A percentile compares a stretch with the other conserved stretches of the same genome.
These are phyloP conservation scores for Agrochola circellaris DNA, from an alignment of 2,888 invertebrate species.

Conservation along the genomic window DNA sequence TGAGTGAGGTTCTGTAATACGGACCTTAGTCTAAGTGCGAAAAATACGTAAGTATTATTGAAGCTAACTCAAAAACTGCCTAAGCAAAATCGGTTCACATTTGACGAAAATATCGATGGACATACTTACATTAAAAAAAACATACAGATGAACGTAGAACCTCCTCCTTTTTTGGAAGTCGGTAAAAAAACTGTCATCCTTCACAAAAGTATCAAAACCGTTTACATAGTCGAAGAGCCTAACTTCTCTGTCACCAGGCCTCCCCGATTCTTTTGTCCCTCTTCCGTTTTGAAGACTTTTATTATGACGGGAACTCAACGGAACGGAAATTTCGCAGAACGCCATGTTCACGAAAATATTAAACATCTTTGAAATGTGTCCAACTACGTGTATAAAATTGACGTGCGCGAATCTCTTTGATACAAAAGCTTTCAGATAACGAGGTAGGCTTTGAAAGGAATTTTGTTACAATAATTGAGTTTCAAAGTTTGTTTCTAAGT, in stretches of 20 bases:
- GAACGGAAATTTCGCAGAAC: constrained; percentile 52
- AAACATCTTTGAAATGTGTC: constrained; percentile 49
- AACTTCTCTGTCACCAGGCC: constrained; percentile 22
- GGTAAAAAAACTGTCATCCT: not conserved
- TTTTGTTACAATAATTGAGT: constrained; percentile 51
- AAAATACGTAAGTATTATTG: too few species aligned
- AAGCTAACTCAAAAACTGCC: too few species aligned
- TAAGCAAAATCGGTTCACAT: too few species aligned
- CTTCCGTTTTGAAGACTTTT: constrained; percentile 50
- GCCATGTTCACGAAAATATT: constrained; percentile 45
- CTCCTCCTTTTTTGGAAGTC: too few species aligned
- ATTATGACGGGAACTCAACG: constrained; percentile 52
- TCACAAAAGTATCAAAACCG: constrained; percentile 36
- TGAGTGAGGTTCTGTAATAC: too few species aligned
- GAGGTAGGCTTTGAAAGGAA: constrained; percentile 36
- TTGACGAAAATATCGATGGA: too few species aligned
- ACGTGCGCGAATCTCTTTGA: constrained; percentile 49
- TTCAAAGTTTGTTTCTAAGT: constrained; percentile 33
- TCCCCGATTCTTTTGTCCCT: constrained; percentile 36
- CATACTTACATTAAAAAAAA: too few species aligned
- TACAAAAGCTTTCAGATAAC: constrained; percentile 51
- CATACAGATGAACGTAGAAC: too few species aligned
- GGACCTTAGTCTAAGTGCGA: too few species aligned
- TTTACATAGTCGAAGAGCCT: constrained; percentile 14
- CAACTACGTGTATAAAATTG: constrained; percentile 54